Base-by-base conservation (phyloP, 2,888 invertebrate genomes). In the Mellilla xanthometata region DNA sequence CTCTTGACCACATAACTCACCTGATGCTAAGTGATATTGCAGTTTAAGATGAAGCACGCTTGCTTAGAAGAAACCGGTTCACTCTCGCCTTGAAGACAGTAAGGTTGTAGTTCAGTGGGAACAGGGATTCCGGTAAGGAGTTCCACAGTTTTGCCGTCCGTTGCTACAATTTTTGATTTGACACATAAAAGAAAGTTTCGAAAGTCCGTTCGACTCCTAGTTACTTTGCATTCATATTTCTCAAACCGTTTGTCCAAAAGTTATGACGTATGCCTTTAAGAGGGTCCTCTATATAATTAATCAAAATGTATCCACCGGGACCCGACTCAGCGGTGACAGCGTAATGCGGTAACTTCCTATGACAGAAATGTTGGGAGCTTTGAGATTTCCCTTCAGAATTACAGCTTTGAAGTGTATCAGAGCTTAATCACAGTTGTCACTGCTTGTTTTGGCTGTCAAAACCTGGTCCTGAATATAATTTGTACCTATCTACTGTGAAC, bases 201-300 rank as follows among this genome's bases (percentile, higher is more conserved):
- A n/a, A n/a, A n/a, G n/a, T n/a, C n/a, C n/a, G n/a, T n/a, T n/a
- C n/a, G n/a, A n/a, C n/a, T n/a, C n/a, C n/a, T 15, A 15, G 15
- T 19, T 5, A 19, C 6, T 19, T 19, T 19, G 6, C 15, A 5
- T 19, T 19, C 15, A 6, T 19, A 19, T 19, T 19, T 49, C 40
- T 56, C 49, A 52, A 62, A 72, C 60, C 79, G 80, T 81, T 79
- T 75, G 76, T 68, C 59, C 60, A 49, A 54, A 62, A 59, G 62
- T 70, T 72, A 75, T 75, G 77, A 81, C 76, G 65, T 70, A 73
- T 77, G 76, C 80, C 76, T 77, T 72, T 70, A 71, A 76, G 75
- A 76, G 78, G 78, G 77, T 76, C 47, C 49, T n/a, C 52, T 66
- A 69, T 66, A 62, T 78, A 76, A 82, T 83, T 82, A 81, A 83